Evolutionary conservation across 2,888 invertebrate genomes (phyloP).

Genomic region (Coelinius sp.): DNA sequence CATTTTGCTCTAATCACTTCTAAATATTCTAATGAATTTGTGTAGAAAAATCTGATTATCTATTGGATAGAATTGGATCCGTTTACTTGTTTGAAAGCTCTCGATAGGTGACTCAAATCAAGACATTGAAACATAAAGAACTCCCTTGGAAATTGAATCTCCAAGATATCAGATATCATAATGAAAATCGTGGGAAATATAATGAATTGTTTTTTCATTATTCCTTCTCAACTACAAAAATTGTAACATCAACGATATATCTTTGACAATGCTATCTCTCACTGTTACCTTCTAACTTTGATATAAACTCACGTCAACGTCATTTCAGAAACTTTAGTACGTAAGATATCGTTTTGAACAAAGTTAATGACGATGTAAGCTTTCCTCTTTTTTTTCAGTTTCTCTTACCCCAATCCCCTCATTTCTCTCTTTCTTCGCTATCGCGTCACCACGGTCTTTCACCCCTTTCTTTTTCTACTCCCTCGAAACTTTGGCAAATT

Average conservation of each 20-base stretch:
- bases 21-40: too few species aligned
- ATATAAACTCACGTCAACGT: constrained; percentile 22
- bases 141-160: background rate
- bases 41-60: too few species aligned
- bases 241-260: constrained; percentile 20
- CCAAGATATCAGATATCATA: constrained; percentile 1
- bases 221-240: background rate
- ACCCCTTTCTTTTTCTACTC: background rate
- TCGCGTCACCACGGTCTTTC: background rate
- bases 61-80: too few species aligned
- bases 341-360: constrained; percentile 21
- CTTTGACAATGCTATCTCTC: constrained; percentile 14
- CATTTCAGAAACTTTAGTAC: constrained; percentile 25
- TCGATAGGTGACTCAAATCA: too few species aligned
- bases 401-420: too few species aligned
- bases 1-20: too few species aligned
- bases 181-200: background rate
- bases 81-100: too few species aligned
- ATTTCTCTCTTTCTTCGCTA: background rate
- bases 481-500: background rate
- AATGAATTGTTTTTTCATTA: background rate
- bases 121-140: background rate
- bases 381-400: background rate
- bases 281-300: constrained; percentile 15
- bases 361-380: constrained; percentile 22